Base-by-base conservation (phyloP, 2,113 vertebrate genomes). In the Thunnus thynnus region DNA sequence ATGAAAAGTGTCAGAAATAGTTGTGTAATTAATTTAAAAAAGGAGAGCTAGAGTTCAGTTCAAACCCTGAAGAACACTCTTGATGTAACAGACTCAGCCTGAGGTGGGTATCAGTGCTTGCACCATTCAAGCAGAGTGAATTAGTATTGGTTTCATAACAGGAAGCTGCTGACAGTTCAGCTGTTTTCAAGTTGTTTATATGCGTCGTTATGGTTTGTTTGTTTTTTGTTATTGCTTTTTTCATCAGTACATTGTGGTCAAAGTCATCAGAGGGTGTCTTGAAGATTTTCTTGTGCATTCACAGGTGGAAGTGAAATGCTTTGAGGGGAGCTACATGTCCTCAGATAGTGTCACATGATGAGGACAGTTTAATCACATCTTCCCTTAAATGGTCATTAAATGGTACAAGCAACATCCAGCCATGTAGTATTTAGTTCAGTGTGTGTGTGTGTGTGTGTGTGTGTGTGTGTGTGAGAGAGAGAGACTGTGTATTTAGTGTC, bases 351-450 rank as follows among this genome's bases (percentile, higher is more conserved):
- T 75, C 75, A 47, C 63, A 61, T 22, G 56, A 56, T 72, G 18
- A 27, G 46, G 50, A 67, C 13, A 52, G 30, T 55, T 81, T 41
- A 67, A 54, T 82, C 69, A 81, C 46, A 20, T 69, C 58, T 76
- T 76, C 71, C 52, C 13, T 5, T 11, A n/a, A 65, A 16, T 56
- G 62, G 13, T 76, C 17, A 32, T 60, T 72, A 50, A 47, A 64
- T 11, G 2, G 11, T 22, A 78, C 36, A 64, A 68, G 55, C 72
- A 47, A 30, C 18, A 30, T 44, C 4, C 36, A 65, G 13, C 6
- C 11, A 1, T n/a, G 5, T 4, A 32, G 22, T 30, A 9, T 41
- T 5, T 36, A 7, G 36, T 41, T 41, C 36, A 41, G 70, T 82
- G 65, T 56, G 18, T 44, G 48, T 51, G 44, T 72, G 41, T 22